A percentile compares a stretch with the other conserved stretches of the same genome.
Conservation (phyloP, 2,888 invertebrate genomes). For the Trissoscelio sp. region DNA sequence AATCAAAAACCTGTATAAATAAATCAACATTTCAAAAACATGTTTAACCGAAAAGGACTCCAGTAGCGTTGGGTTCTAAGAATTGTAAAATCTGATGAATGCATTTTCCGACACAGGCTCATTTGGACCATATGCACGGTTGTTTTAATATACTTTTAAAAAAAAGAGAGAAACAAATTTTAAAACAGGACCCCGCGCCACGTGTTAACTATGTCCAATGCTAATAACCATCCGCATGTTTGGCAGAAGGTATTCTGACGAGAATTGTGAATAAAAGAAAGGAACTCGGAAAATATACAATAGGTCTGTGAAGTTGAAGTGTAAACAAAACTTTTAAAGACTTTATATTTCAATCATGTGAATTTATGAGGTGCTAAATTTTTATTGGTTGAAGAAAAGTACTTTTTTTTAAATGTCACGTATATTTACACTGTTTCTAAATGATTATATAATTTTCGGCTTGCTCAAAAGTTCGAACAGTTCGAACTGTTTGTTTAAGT, state of each 20-base stretch:
- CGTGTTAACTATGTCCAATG: conserved; percentile 33
- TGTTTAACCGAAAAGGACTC: neutral
- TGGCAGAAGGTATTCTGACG: conserved; percentile 36
- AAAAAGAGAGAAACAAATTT: conserved; percentile 35
- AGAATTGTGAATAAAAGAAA: conserved; percentile 2
- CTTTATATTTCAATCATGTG: neutral
- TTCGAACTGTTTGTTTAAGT: too few species aligned
- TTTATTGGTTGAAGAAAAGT: neutral
- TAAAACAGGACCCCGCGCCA: conserved; percentile 20
- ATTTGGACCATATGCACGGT: conserved; percentile 46
- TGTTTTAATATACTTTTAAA: conserved; percentile 13
- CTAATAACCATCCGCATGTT: conserved; percentile 33
- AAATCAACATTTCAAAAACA: neutral
- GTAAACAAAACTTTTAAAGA: conserved; percentile 23
- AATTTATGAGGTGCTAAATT: conserved; percentile 1
- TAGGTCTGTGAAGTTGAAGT: neutral
- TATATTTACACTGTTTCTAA: too few species aligned
- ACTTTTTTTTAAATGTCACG: too few species aligned
- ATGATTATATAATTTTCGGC: too few species aligned
- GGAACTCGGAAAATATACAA: neutral
- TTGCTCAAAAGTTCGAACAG: too few species aligned
- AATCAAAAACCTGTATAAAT: neutral
- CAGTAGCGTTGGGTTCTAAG: neutral
- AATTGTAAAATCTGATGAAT: conserved; percentile 37
- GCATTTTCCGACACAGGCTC: conserved; percentile 34